These are phyloP conservation scores for Globodera rostochiensis DNA, from an alignment of 1,140 invertebrate genomes.

Conservation along the genomic window DNA sequence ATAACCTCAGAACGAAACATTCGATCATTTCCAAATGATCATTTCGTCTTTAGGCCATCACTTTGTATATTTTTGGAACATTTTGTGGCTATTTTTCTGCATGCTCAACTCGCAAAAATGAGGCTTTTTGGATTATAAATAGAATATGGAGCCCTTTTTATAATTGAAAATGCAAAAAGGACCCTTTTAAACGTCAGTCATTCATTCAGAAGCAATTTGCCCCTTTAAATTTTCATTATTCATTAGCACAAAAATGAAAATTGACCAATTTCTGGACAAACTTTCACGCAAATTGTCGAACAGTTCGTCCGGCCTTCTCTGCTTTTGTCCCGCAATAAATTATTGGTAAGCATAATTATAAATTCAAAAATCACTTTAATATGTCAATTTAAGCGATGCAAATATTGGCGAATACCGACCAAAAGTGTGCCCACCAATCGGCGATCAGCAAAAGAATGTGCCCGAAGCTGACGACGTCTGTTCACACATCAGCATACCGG, in stretches of 20 bases:
- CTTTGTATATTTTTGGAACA: too few relatives aligned
- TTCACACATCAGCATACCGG: not conserved
- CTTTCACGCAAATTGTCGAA: not conserved
- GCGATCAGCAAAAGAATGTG: not conserved
- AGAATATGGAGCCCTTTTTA: too few relatives aligned
- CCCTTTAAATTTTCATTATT: not conserved
- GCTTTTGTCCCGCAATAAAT: constrained; percentile 1
- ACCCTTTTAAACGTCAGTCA: too few relatives aligned
- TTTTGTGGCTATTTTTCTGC: too few relatives aligned
- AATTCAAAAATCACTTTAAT: not conserved
- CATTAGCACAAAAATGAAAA: not conserved
- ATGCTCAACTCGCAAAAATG: too few relatives aligned
- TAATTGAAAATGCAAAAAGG: too few relatives aligned
- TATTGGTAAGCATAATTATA: not conserved
- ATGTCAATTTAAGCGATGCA: too few relatives aligned
- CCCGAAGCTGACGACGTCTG: not conserved
- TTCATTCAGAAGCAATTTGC: not conserved
- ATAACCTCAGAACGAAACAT: too few relatives aligned
- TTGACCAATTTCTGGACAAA: not conserved
- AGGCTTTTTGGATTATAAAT: too few relatives aligned
- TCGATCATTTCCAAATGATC: too few relatives aligned
- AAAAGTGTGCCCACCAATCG: not conserved
- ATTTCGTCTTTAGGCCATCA: too few relatives aligned
- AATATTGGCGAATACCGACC: too few relatives aligned
- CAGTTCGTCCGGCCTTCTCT: not conserved